phyloP scores from a whole-genome alignment of 1,140 invertebrate species.

The Drosophila kikkawai region DNA sequence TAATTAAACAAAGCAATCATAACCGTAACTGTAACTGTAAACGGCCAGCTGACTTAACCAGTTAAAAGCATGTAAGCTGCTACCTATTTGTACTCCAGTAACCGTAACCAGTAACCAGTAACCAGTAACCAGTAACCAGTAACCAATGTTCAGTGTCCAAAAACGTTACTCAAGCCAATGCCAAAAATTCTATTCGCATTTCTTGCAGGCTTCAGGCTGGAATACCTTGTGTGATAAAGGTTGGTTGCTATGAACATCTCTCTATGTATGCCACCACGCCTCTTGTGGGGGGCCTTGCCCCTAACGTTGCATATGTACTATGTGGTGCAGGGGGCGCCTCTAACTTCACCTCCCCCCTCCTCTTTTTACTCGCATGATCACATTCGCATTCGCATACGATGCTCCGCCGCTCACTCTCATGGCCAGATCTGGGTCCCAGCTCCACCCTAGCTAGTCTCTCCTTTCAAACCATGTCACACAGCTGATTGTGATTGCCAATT shows the following conservation, averaged over 20 bases:
- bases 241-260: slow-evolving; percentile 60
- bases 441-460: slow-evolving; percentile 8
- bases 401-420: slow-evolving; percentile 1
- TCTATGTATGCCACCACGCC: slow-evolving; percentile 33
- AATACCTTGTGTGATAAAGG: slow-evolving; percentile 84
- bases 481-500: slow-evolving; percentile 12
- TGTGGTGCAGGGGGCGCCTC: slow-evolving; percentile 20
- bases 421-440: slow-evolving; percentile 17
- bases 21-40: slow-evolving; percentile 32
- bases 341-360: slow-evolving; percentile 26
- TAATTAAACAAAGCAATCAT: slow-evolving; percentile 15
- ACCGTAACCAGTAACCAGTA: slow-evolving; percentile 12
- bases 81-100: slow-evolving; percentile 52
- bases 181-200: slow-evolving; percentile 75
- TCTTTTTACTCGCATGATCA: slow-evolving; percentile 27
- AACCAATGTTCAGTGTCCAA: slow-evolving; percentile 10
- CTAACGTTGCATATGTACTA: slow-evolving; percentile 1
- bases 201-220: slow-evolving; percentile 84
- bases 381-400: neutral
- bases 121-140: neutral
- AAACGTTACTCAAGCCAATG: slow-evolving; percentile 67
- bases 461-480: slow-evolving; percentile 4
- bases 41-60: slow-evolving; percentile 56
- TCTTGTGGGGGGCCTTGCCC: slow-evolving; percentile 9
- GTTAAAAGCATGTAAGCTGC: slow-evolving; percentile 53